Evolutionary conservation across 2,797 vertebrate genomes (phyloP).

Genomic region (Spinibarbus caldwelli): DNA sequence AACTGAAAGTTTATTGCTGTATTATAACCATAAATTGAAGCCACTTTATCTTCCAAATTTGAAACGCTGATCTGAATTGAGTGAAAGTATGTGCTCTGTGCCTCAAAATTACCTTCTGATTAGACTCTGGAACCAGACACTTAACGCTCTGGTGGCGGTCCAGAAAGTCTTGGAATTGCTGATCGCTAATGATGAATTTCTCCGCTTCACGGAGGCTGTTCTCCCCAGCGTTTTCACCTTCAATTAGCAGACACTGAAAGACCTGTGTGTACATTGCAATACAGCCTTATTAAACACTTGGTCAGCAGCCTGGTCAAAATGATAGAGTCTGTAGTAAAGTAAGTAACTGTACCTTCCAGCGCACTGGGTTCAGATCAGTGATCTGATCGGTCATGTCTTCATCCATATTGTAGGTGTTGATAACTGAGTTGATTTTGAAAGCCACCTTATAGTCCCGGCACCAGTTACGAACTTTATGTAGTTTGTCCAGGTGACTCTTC

Average conservation of each 20-base stretch:
- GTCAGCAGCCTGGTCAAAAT: not conserved
- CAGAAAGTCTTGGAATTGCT: constrained; percentile 87
- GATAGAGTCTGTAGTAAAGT: not conserved
- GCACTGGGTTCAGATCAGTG: constrained; percentile 82
- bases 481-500: constrained; percentile 88
- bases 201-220: constrained; percentile 87
- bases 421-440: constrained; percentile 96
- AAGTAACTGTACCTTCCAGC: constrained; percentile 89
- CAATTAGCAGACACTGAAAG: constrained; percentile 93
- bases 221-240: constrained; percentile 90
- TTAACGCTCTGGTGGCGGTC: constrained; percentile 81
- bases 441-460: constrained; percentile 88
- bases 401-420: constrained; percentile 89
- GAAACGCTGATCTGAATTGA: not conserved
- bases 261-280: constrained; percentile 76
- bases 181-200: constrained; percentile 83
- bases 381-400: constrained; percentile 90
- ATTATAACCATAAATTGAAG: constrained; percentile 9
- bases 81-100: not conserved
- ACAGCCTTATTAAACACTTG: not conserved
- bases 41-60: not conserved
- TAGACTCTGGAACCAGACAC: constrained; percentile 92
- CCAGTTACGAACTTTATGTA: constrained; percentile 85
- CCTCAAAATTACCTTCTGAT: constrained; percentile 85
- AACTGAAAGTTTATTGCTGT: not conserved